Conservation (phyloP, 1,140 invertebrate genomes). For the Drosophila santomea region DNA sequence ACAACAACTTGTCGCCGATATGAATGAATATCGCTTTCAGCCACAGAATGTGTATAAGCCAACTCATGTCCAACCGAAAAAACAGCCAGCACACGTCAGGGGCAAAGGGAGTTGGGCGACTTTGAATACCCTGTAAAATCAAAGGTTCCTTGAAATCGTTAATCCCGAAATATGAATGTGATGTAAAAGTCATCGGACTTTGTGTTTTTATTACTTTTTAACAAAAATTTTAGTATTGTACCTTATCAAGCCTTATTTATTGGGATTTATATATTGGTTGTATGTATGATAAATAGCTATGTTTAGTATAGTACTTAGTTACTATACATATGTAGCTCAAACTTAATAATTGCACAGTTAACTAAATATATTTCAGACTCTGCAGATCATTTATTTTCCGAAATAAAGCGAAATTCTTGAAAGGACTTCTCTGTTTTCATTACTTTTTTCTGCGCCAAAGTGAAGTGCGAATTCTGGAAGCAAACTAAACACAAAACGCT, state of each 20-base stretch:
- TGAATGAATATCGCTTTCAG: slow-evolving; percentile 59
- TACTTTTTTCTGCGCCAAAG: not conserved
- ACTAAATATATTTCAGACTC: no score
- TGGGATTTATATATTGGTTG: no score
- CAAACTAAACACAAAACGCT: not conserved
- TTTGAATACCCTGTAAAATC: slow-evolving; percentile 7
- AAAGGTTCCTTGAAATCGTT: not conserved
- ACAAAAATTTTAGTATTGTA: no score
- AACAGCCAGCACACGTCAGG: not conserved
- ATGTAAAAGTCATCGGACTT: no score
- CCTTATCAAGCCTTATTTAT: no score
- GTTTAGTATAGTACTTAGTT: no score
- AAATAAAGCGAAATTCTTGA: not conserved
- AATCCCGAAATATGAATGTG: no score
- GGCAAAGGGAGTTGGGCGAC: not conserved
- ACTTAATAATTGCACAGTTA: no score
- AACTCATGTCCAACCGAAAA: slow-evolving; percentile 27
- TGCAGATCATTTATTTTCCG: not conserved
- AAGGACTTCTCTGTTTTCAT: not conserved
- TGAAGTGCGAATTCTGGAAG: slow-evolving; percentile 8
- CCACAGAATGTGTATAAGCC: slow-evolving; percentile 17
- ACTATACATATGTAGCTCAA: no score
- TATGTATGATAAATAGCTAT: no score
- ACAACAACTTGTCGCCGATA: slow-evolving; percentile 6
- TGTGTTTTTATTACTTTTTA: no score